Evolutionary conservation across 2,797 vertebrate genomes (phyloP).

Genomic region (Setipinna tenuifilis): DNA sequence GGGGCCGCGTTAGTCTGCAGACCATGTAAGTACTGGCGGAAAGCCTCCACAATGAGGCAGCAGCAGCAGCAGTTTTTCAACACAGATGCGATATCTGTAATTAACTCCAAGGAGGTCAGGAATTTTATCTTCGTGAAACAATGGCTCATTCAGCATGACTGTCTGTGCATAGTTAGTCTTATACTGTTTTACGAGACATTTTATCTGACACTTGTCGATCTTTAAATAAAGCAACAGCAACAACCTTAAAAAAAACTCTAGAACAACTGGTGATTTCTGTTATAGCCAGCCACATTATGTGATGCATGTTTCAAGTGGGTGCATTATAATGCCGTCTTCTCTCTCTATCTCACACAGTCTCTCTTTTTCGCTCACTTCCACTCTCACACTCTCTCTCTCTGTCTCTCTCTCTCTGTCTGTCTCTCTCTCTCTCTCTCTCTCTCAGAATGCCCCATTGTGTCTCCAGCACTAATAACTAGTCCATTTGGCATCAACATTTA

Average conservation of each 20-base stretch:
- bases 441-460: background rate
- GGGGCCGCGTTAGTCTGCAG: background rate
- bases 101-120: constrained; percentile 17
- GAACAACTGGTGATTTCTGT: background rate
- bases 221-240: background rate
- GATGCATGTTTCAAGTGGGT: background rate
- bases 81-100: constrained; percentile 14
- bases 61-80: background rate
- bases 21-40: background rate
- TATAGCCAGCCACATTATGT: background rate
- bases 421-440: background rate
- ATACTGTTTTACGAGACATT: too few species aligned
- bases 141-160: too few species aligned
- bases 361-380: background rate
- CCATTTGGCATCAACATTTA: constrained; percentile 39
- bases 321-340: background rate
- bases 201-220: too few species aligned
- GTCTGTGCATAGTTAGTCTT: too few species aligned
- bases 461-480: constrained; percentile 35
- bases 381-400: background rate
- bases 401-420: background rate
- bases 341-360: background rate
- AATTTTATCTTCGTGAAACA: background rate
- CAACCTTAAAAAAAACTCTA: background rate
- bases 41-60: background rate